phyloP scores from a whole-genome alignment of 2,797 vertebrate genomes.

The Oreochromis grahami region DNA sequence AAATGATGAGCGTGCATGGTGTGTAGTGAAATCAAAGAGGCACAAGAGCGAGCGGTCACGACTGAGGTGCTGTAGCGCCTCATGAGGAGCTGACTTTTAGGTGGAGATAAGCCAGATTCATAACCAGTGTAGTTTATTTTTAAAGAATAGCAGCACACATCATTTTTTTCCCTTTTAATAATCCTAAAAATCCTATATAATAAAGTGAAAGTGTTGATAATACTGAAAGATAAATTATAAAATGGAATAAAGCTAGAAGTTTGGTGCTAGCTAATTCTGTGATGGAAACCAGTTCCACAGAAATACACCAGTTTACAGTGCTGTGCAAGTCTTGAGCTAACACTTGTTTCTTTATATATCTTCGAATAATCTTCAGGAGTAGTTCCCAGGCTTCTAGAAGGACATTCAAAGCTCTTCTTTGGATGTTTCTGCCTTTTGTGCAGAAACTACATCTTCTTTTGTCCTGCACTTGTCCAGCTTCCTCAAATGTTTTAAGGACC shows the following conservation, averaged over 20 bases:
- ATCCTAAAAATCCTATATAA: not conserved
- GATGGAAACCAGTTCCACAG: not conserved
- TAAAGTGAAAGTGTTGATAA: not conserved
- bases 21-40: not conserved
- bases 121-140: not conserved
- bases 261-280: slow-evolving; percentile 2
- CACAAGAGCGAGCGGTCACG: not conserved
- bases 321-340: not conserved
- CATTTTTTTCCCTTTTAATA: not conserved
- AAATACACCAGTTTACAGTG: not conserved
- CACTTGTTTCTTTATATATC: not conserved
- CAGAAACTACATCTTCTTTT: not conserved
- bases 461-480: not conserved
- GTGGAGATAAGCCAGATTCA: not conserved
- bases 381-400: not conserved
- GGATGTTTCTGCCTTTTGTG: not conserved
- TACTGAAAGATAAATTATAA: not conserved
- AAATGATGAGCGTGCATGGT: not conserved
- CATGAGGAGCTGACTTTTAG: not conserved
- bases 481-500: not conserved
- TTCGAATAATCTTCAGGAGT: not conserved
- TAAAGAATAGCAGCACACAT: not conserved
- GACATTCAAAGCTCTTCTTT: not conserved
- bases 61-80: not conserved
- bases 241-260: not conserved